A percentile compares a stretch with the other conserved stretches of the same genome.
Conservation (phyloP, 2,888 invertebrate species). For the Clistopyga incitator region DNA sequence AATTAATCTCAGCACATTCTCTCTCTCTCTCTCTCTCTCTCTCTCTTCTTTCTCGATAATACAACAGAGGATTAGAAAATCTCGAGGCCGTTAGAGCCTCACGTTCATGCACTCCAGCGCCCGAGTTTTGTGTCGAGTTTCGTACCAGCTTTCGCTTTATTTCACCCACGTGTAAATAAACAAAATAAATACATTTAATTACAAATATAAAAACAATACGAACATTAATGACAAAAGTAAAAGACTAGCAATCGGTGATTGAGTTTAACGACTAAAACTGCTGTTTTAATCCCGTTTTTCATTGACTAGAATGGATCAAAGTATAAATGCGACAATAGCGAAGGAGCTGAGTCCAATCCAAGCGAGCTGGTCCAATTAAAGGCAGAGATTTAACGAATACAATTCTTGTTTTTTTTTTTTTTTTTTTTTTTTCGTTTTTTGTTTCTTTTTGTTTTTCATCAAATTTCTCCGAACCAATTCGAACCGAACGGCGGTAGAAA, state of each 20-base stretch:
- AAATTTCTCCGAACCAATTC: neutral
- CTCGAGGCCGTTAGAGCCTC: conserved; percentile 20
- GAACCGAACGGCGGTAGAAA: conserved; percentile 16
- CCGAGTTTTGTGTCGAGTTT: conserved; percentile 17
- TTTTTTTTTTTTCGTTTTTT: no score
- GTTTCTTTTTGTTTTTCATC: no score
- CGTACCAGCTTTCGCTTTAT: conserved; percentile 10
- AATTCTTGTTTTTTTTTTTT: neutral
- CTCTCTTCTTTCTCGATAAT: conserved; percentile 8
- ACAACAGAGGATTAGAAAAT: conserved; percentile 46
- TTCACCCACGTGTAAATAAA: conserved; percentile 52
- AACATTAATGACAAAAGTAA: conserved; percentile 16
- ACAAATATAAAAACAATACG: conserved; percentile 44
- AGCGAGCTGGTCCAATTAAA: conserved; percentile 29
- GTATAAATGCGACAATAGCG: conserved; percentile 4
- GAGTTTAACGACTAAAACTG: conserved; percentile 29
- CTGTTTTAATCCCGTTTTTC: conserved; percentile 32
- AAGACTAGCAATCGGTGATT: conserved; percentile 12
- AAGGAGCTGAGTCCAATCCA: neutral
- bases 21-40: neutral
- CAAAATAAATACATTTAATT: conserved; percentile 54
- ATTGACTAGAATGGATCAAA: conserved; percentile 53
- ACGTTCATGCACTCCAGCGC: conserved; percentile 24
- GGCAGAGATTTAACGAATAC: conserved; percentile 4
- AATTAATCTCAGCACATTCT: neutral